Evolutionary conservation across 1,140 invertebrate genomes (phyloP).

Genomic region (Oryzaephilus surinamensis): DNA sequence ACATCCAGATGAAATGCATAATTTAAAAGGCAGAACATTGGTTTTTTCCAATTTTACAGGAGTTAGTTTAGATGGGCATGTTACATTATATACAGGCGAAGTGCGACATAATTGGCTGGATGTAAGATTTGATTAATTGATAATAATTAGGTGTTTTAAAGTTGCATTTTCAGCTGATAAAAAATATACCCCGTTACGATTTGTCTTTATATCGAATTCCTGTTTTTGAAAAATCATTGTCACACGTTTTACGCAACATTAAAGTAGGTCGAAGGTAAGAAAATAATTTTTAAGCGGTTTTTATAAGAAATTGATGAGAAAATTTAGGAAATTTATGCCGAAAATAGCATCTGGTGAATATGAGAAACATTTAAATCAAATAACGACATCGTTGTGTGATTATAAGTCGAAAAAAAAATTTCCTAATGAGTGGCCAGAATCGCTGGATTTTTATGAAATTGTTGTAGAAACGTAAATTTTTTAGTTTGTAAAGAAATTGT

Average conservation of each 20-base stretch:
- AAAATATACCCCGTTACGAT: slow-evolving; percentile 69
- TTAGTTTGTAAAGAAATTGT: slow-evolving; percentile 8
- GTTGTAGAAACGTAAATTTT: slow-evolving; percentile 72
- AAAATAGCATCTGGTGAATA: slow-evolving; percentile 75
- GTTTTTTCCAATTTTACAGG: slow-evolving; percentile 82
- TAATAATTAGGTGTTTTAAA: slow-evolving; percentile 8
- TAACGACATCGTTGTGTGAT: slow-evolving; percentile 75
- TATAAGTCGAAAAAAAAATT: slow-evolving; percentile 57
- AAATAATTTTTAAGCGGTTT: neutral
- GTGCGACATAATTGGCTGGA: slow-evolving; percentile 85
- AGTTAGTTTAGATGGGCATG: slow-evolving; percentile 74
- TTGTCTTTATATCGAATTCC: slow-evolving; percentile 62
- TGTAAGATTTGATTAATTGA: slow-evolving; percentile 41
- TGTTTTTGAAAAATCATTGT: slow-evolving; percentile 71
- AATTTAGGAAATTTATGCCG: slow-evolving; percentile 73
- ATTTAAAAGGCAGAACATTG: slow-evolving; percentile 49
- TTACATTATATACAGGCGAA: slow-evolving; percentile 82
- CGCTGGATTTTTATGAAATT: slow-evolving; percentile 63
- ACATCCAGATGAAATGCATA: slow-evolving; percentile 55
- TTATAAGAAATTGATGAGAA: neutral
- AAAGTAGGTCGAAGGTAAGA: slow-evolving; percentile 66
- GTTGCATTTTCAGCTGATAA: slow-evolving; percentile 54
- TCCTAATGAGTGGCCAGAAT: slow-evolving; percentile 59
- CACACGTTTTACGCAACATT: slow-evolving; percentile 67
- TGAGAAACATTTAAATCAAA: slow-evolving; percentile 65